Conservation (phyloP, 2,888 invertebrate species). For the Cataglyphis livida region DNA sequence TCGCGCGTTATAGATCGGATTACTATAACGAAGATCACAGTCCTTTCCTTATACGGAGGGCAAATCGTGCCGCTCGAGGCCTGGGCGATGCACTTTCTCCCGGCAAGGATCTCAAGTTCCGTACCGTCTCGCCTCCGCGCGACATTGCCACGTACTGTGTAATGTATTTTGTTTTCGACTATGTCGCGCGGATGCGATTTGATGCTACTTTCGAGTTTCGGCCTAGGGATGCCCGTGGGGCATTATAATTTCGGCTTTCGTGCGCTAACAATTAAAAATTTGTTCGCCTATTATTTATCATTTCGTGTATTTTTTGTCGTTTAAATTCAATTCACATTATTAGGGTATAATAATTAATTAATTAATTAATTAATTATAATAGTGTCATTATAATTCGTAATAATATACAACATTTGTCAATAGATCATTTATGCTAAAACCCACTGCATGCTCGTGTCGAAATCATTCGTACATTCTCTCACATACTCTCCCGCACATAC, state of each 20-base stretch:
- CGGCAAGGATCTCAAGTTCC: conserved; percentile 52
- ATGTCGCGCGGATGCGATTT: conserved; percentile 37
- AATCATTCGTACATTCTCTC: conserved; percentile 63
- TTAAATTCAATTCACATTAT: conserved; percentile 85
- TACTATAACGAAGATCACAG: conserved; percentile 18
- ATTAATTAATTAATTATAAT: conserved; percentile 84
- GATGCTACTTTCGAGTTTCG: conserved; percentile 34
- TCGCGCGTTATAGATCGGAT: conserved; percentile 10
- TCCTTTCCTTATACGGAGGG: conserved; percentile 39
- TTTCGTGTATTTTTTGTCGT: conserved; percentile 79
- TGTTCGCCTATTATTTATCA: conserved; percentile 82
- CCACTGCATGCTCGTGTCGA: conserved; percentile 81
- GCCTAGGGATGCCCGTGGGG: conserved; percentile 41
- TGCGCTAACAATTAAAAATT: conserved; percentile 84
- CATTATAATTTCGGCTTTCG: conserved; percentile 55
- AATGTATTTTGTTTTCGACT: conserved; percentile 18
- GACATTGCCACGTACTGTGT: conserved; percentile 7
- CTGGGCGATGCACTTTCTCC: conserved; percentile 63
- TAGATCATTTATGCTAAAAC: conserved; percentile 85
- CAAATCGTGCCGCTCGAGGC: conserved; percentile 57
- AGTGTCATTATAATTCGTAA: conserved; percentile 86
- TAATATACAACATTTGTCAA: conserved; percentile 86
- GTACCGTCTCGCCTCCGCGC: conserved; percentile 31
- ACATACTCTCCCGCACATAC: conserved; percentile 13
- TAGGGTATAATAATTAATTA: conserved; percentile 84